Conservation (phyloP, 1,140 invertebrate genomes). For the Acyrthosiphon pisum region DNA sequence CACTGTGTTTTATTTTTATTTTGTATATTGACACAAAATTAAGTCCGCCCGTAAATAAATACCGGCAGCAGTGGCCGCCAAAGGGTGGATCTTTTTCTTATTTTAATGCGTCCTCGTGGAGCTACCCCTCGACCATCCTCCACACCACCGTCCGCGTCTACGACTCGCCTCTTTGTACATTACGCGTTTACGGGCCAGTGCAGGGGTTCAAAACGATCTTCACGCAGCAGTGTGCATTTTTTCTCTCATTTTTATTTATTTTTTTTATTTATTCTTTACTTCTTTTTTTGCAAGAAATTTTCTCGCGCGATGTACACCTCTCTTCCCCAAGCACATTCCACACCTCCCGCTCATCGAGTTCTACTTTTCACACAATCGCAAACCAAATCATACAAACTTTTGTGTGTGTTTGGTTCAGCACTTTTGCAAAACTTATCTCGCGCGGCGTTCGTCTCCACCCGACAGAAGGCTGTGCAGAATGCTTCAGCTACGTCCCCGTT, state of each 20-base stretch:
- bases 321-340: neutral
- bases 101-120: conserved; percentile 44
- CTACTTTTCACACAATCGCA: neutral
- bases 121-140: neutral
- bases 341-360: neutral
- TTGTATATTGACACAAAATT: conserved; percentile 55
- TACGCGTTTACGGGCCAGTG: conserved; percentile 53
- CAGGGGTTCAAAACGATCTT: conserved; percentile 55
- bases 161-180: conserved; percentile 11
- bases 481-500: neutral
- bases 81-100: conserved; percentile 44
- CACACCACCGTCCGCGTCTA: neutral
- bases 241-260: neutral
- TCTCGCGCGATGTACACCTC: neutral
- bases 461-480: neutral
- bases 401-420: conserved; percentile 25
- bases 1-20: conserved; percentile 59
- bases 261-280: neutral
- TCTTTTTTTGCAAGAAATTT: conserved; percentile 26
- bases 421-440: conserved; percentile 23
- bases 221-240: neutral
- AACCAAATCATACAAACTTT: conserved; percentile 28
- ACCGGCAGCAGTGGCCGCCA: neutral
- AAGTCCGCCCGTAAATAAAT: conserved; percentile 49
- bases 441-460: neutral